Evolutionary conservation across 2,888 invertebrate genomes (phyloP).

Genomic region (Hyles lineata): DNA sequence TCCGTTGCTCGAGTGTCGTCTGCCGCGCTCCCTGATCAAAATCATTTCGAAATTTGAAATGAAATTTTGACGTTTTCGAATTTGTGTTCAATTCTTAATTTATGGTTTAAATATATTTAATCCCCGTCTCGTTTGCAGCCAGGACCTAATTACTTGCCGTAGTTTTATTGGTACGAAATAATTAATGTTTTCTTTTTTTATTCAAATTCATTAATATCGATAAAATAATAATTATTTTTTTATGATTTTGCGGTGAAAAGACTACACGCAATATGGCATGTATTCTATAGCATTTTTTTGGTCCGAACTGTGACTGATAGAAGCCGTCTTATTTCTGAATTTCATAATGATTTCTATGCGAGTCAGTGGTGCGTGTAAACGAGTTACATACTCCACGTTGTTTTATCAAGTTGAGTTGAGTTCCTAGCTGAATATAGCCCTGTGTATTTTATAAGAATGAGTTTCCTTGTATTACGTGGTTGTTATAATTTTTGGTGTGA

Average conservation of each 20-base stretch:
- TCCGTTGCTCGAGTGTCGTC: slow-evolving; percentile 79
- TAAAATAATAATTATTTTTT: not conserved
- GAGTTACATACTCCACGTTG: not conserved
- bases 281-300: not conserved
- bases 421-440: not conserved
- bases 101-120: not conserved
- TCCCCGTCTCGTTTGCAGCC: not conserved
- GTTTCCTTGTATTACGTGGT: slow-evolving; percentile 10
- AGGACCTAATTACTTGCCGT: not conserved
- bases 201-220: not conserved
- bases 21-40: slow-evolving; percentile 80
- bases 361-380: not conserved
- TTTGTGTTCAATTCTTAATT: slow-evolving; percentile 30
- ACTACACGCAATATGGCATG: not conserved
- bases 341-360: not conserved
- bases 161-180: not conserved
- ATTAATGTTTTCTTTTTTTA: not conserved
- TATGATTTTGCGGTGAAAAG: not conserved
- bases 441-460: not conserved
- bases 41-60: slow-evolving; percentile 76
- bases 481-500: not conserved
- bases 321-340: slow-evolving; percentile 9
- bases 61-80: slow-evolving; percentile 66
- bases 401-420: slow-evolving; percentile 5
- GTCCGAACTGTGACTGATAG: not conserved